A percentile compares a stretch with the other conserved stretches of the same genome.
phyloP scores from a whole-genome alignment of 2,797 vertebrate species.

The Serranus cabrilla region DNA sequence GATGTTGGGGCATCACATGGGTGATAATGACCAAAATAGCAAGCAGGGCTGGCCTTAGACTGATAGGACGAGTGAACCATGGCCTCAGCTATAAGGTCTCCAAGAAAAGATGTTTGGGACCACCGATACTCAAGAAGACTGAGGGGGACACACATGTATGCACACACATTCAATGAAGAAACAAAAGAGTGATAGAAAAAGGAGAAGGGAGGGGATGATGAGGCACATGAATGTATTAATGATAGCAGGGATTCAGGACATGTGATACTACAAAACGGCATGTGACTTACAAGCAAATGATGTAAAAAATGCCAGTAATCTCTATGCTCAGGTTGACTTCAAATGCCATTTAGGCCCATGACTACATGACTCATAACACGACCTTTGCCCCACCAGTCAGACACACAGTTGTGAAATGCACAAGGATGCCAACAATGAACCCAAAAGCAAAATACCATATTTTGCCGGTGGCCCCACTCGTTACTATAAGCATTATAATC shows the following conservation, averaged over 20 bases:
- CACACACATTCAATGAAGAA: conserved; percentile 21
- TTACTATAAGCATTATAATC: conserved; percentile 40
- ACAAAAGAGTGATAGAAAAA: conserved; percentile 22
- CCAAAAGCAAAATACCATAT: conserved; percentile 16
- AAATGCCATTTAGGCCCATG: conserved; percentile 3
- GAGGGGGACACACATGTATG: conserved; percentile 1
- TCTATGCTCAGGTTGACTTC: conserved; percentile 5
- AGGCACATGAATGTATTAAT: conserved; percentile 61
- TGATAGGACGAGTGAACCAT: conserved; percentile 30
- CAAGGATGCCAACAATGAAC: neutral
- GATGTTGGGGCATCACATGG: conserved; percentile 11
- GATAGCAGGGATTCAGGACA: conserved; percentile 40
- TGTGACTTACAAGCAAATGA: conserved; percentile 54
- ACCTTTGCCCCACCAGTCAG: neutral
- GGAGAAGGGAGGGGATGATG: conserved; percentile 5
- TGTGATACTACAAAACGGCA: conserved; percentile 51
- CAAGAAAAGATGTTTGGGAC: conserved; percentile 3
- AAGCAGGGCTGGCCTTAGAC: neutral
- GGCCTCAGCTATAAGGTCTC: conserved; percentile 3
- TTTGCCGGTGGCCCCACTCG: conserved; percentile 23
- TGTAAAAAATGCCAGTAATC: conserved; percentile 24
- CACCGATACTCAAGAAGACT: neutral
- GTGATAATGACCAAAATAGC: conserved; percentile 22
- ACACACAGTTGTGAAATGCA: neutral
- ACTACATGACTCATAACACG: conserved; percentile 21